These are phyloP conservation scores for Bettongia penicillata DNA, from an alignment of 2,113 vertebrate genomes.

Conservation along the genomic window DNA sequence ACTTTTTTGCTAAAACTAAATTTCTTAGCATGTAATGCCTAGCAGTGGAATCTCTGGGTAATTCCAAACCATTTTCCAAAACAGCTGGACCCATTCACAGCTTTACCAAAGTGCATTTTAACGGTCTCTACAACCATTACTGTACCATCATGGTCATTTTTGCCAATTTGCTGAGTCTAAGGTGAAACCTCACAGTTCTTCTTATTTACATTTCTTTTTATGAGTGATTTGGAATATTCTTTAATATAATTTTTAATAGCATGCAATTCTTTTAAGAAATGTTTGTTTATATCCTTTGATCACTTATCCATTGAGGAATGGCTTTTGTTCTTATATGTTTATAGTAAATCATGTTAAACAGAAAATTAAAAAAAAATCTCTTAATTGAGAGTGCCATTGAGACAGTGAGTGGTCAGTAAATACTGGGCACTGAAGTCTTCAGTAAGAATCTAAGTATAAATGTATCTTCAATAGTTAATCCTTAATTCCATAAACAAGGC, in stretches of 20 bases:
- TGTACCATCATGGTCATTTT: not conserved
- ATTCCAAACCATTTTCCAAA: not conserved
- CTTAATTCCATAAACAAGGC: no score
- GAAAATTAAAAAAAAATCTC: no score
- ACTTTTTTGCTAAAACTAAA: not conserved
- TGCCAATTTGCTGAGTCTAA: not conserved
- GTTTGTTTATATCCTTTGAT: not conserved
- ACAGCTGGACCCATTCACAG: not conserved
- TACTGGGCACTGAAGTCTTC: no score
- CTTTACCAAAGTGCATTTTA: not conserved
- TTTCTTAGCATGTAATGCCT: not conserved
- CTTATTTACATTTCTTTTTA: not conserved
- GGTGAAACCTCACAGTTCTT: not conserved
- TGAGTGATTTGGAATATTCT: not conserved
- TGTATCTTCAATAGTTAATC: no score
- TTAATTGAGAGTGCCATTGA: no score
- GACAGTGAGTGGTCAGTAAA: no score
- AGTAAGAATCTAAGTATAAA: no score
- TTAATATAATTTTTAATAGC: not conserved
- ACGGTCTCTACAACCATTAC: not conserved
- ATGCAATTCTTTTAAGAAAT: not conserved
- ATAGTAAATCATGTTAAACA: no score
- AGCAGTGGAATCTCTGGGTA: not conserved
- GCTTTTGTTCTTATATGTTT: not conserved
- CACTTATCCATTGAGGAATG: not conserved